A percentile compares a stretch with the other conserved stretches of the same genome.
phyloP scores from a whole-genome alignment of 2,797 vertebrate species.

The Cossypha polioptera region DNA sequence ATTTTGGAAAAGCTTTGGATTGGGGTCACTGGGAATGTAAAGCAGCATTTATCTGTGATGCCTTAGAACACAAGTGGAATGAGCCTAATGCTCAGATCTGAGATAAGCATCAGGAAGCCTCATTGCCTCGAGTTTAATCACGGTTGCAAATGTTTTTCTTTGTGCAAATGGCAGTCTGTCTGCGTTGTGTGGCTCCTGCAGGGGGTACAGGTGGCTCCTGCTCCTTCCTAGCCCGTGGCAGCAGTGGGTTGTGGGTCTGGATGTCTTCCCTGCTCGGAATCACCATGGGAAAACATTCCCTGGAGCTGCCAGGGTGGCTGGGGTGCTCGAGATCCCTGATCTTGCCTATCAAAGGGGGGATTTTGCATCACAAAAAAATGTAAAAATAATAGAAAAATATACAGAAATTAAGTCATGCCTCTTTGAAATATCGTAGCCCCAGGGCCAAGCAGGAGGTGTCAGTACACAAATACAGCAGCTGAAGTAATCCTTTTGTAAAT shows the following conservation, averaged over 20 bases:
- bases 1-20: slow-evolving; percentile 41
- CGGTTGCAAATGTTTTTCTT: neutral
- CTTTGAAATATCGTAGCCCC: neutral
- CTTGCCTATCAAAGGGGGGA: neutral
- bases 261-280: neutral
- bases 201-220: neutral
- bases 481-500: neutral
- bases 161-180: neutral
- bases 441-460: neutral
- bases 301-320: neutral
- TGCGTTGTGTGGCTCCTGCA: neutral
- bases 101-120: slow-evolving; percentile 37
- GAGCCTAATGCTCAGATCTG: slow-evolving; percentile 23
- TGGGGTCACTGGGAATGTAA: slow-evolving; percentile 49
- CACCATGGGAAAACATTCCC: neutral
- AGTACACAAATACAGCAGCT: neutral
- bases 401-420: neutral
- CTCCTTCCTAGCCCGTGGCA: neutral
- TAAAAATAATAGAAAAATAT: neutral
- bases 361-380: neutral
- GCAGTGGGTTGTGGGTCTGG: neutral
- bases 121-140: slow-evolving; percentile 16
- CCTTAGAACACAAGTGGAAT: slow-evolving; percentile 35
- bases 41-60: slow-evolving; percentile 49
- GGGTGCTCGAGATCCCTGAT: neutral